Percentiles rank a stretch among this genome's conserved stretches.
These are phyloP conservation scores for Aptenodytes patagonicus DNA, from an alignment of 2,113 vertebrate species.

Conservation along the genomic window DNA sequence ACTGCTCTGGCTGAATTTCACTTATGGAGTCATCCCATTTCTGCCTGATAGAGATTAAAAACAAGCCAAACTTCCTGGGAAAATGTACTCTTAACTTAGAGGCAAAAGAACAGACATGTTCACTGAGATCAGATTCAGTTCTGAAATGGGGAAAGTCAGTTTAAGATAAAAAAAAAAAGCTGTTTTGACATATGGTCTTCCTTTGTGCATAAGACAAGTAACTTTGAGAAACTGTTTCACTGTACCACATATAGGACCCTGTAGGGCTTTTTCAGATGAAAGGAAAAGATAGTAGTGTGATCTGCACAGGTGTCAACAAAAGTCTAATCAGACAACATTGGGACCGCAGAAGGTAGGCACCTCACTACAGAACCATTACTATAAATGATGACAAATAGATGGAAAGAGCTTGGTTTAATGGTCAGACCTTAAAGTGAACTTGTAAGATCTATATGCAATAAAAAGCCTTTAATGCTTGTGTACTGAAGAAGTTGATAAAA, in stretches of 20 bases:
- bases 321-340: slow-evolving; percentile 7
- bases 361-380: slow-evolving; percentile 1
- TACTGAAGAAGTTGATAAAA: slow-evolving; percentile 12
- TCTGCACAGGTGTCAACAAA: slow-evolving; percentile 2
- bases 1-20: neutral
- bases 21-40: neutral
- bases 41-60: neutral
- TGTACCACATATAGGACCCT: slow-evolving; percentile 9
- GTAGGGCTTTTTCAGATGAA: slow-evolving; percentile 38
- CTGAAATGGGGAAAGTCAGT: neutral
- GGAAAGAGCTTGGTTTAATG: slow-evolving; percentile 33
- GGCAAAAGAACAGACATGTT: neutral
- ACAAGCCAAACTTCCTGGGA: neutral
- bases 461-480: slow-evolving; percentile 27
- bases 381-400: slow-evolving; percentile 57
- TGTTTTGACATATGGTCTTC: neutral
- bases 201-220: neutral
- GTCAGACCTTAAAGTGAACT: slow-evolving; percentile 46
- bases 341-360: neutral
- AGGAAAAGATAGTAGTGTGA: neutral
- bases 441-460: slow-evolving; percentile 46
- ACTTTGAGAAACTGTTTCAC: slow-evolving; percentile 14
- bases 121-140: neutral
- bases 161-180: neutral
- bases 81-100: neutral